phyloP scores from a whole-genome alignment of 2,888 invertebrate genomes.

The Tortricodes alternella region DNA sequence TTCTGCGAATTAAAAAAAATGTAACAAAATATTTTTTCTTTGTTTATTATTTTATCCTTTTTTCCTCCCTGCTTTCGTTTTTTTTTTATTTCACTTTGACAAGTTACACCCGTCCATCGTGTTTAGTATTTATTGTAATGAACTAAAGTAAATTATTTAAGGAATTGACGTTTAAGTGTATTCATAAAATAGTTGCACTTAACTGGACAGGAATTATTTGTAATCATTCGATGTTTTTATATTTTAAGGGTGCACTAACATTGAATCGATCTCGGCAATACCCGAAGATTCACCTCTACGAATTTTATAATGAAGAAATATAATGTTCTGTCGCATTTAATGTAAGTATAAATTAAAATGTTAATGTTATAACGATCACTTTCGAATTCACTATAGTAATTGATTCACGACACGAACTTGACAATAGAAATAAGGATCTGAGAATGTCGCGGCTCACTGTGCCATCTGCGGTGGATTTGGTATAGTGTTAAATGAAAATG shows the following conservation, averaged over 20 bases:
- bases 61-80: conserved; percentile 45
- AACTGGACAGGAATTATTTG: conserved; percentile 66
- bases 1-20: conserved; percentile 82
- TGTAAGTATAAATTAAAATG: conserved; percentile 53
- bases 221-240: conserved; percentile 70
- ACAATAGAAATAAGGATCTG: conserved; percentile 14
- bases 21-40: conserved; percentile 78
- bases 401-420: conserved; percentile 16
- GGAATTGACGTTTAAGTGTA: conserved; percentile 65
- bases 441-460: neutral
- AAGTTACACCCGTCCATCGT: conserved; percentile 83
- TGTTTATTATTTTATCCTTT: conserved; percentile 63
- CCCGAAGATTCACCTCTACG: conserved; percentile 57
- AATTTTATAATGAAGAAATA: conserved; percentile 66
- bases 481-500: too few relatives aligned
- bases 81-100: conserved; percentile 59
- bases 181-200: conserved; percentile 72
- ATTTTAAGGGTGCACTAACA: conserved; percentile 70
- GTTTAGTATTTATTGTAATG: conserved; percentile 75
- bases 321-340: conserved; percentile 62
- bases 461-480: too few relatives aligned
- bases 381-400: conserved; percentile 56
- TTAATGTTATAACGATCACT: conserved; percentile 60
- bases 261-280: conserved; percentile 46
- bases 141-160: conserved; percentile 74